Percentiles rank a stretch among this genome's conserved stretches.
phyloP scores from a whole-genome alignment of 2,888 invertebrate genomes.

The Slavum lentiscoides region DNA sequence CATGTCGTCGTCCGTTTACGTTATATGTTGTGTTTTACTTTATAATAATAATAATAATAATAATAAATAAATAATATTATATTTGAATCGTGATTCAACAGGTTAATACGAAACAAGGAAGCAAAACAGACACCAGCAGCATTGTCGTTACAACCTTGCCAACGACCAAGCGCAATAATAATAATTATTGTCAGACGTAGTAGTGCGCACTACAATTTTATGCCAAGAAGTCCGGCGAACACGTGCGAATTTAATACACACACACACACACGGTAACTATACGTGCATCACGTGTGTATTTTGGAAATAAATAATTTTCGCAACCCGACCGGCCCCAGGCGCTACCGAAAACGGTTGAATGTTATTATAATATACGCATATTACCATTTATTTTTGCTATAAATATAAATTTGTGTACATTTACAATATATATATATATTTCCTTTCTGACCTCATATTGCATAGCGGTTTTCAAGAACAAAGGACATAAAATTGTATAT shows the following conservation, averaged over 20 bases:
- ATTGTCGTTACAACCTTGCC: conserved; percentile 45
- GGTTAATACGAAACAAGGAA: conserved; percentile 39
- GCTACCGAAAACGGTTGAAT: conserved; percentile 4
- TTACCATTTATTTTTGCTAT: not conserved
- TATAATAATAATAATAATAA: not conserved
- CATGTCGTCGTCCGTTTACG: no score
- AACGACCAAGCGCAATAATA: conserved; percentile 28
- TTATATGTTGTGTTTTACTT: not conserved
- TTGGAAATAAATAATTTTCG: conserved; percentile 5
- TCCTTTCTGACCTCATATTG: no score
- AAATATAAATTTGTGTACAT: no score
- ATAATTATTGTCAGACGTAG: conserved; percentile 3
- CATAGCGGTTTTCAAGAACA: not conserved
- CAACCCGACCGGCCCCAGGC: not conserved
- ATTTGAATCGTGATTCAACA: conserved; percentile 42
- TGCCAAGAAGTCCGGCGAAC: conserved; percentile 38
- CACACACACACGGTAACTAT: not conserved
- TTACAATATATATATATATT: no score
- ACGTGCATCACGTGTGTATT: not conserved
- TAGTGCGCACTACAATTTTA: not conserved
- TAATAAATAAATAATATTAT: conserved; percentile 17
- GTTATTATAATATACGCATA: not conserved
- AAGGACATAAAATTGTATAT: not conserved
- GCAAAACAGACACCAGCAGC: conserved; percentile 15
- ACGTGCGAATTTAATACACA: conserved; percentile 25